Evolutionary conservation across 2,113 vertebrate species (phyloP).

Genomic region (Corythornis cristatus): DNA sequence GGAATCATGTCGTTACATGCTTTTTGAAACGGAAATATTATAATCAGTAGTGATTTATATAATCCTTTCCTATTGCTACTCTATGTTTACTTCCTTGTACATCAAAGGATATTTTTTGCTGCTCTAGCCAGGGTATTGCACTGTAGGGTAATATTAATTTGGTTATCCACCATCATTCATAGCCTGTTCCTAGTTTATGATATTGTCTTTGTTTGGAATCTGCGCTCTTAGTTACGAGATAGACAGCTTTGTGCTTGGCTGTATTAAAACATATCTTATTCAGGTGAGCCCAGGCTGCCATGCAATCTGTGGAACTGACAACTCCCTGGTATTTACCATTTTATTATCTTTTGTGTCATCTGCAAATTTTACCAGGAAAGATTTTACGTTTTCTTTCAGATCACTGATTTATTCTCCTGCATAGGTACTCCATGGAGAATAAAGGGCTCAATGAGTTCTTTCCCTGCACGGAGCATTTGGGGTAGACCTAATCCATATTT

Average conservation of each 20-base stretch:
- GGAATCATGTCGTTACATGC: not conserved
- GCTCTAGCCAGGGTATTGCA: not conserved
- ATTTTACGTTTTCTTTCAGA: conserved; percentile 65
- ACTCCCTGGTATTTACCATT: conserved; percentile 42
- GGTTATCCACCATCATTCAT: conserved; percentile 20
- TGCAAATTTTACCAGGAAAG: conserved; percentile 63
- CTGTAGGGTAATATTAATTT: conserved; percentile 34
- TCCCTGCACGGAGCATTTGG: not conserved
- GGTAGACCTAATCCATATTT: conserved; percentile 58
- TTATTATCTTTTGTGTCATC: conserved; percentile 65
- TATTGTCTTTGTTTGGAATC: conserved; percentile 37
- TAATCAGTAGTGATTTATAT: not conserved
- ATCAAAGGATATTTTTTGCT: not conserved
- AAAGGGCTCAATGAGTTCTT: conserved; percentile 38
- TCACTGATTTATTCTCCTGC: conserved; percentile 43
- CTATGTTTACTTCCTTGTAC: not conserved
- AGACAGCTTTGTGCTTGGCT: conserved; percentile 50
- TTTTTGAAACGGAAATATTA: not conserved
- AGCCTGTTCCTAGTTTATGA: not conserved
- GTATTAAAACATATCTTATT: conserved; percentile 56
- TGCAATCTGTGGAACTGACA: conserved; percentile 53
- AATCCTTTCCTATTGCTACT: not conserved
- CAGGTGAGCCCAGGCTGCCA: conserved; percentile 33
- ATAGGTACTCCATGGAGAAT: conserved; percentile 31
- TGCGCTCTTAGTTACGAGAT: conserved; percentile 22